Evolutionary conservation across 2,888 invertebrate species (phyloP).

Genomic region (Bugula neritina): DNA sequence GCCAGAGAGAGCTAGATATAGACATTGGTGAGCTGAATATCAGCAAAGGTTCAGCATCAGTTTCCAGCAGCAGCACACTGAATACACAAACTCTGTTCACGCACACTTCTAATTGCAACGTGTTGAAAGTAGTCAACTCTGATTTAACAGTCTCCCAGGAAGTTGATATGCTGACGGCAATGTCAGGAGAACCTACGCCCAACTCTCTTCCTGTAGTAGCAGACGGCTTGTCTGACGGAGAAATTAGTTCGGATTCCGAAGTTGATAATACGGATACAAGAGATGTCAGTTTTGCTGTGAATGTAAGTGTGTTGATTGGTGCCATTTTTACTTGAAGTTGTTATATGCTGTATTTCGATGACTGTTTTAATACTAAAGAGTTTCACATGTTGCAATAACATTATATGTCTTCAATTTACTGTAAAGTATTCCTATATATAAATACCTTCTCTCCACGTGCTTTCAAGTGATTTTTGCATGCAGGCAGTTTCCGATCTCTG

Average conservation of each 20-base stretch:
- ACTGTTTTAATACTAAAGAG: background rate
- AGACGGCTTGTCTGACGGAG: conserved; percentile 16
- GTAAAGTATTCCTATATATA: too few species aligned
- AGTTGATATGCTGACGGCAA: conserved; percentile 8
- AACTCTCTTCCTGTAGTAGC: conserved; percentile 16
- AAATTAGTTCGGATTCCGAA: conserved; percentile 13
- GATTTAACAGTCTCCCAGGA: background rate
- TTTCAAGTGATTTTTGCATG: too few species aligned
- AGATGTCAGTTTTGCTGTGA: background rate
- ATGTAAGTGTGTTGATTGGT: background rate
- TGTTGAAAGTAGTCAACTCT: background rate
- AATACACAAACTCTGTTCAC: background rate
- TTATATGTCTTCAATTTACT: background rate
- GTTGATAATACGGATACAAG: background rate
- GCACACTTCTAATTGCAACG: background rate
- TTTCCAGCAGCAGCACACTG: background rate
- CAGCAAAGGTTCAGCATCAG: background rate
- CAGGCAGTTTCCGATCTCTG: too few species aligned
- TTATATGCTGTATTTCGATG: too few species aligned
- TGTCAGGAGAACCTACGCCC: conserved; percentile 13
- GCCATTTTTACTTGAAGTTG: too few species aligned
- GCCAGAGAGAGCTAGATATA: background rate
- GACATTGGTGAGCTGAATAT: background rate
- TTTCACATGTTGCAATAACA: background rate
- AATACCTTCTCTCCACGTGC: too few species aligned